Evolutionary conservation across 1,140 invertebrate species (phyloP), one percentile per base, ranked within the genome.

Genomic region (Cydia pomonella): DNA sequence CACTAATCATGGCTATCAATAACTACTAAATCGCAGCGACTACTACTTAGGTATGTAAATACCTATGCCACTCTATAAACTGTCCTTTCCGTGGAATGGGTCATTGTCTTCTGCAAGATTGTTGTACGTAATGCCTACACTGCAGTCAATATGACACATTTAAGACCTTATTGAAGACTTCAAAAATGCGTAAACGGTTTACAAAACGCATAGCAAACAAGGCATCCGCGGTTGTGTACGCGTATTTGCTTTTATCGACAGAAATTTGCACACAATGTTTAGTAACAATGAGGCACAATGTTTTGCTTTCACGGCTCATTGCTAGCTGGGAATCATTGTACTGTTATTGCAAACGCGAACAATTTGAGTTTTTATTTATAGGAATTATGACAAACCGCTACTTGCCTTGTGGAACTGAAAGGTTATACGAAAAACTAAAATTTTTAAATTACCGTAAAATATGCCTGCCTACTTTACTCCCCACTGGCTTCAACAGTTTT

Each of bases 191-290:
- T 72, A 50, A 72, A 50, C 12, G 18, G 44, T 25, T 44, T 47
- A 72, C 71, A 41, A 72, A 72, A 23, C 38, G 44, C 38, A 44
- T 50, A 72, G 50, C 44, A 72, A 72, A 50, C 71, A 72, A 23
- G 41, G 10, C 59, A 47, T 73, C 73, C 72, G 12, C 50, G 64
- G 16, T 62, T 64, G 64, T 78, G 69, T 75, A 76, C 64, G 77
- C 76, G 75, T 83, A 86, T 88, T 87, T 87, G 81, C 79, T 84
- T 85, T 83, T 87, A 88, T 85, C 83, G 83, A 78, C 78, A 83
- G 74, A 82, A 76, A 89, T 90, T 91, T 91, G 81, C 88, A 89
- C 87, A 90, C 89, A 91, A 90, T 90, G 88, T 87, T 91, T 84
- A 87, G 85, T 89, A 88, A 84, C 84, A 87, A 87, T 81, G 83